These are phyloP conservation scores for Gallinago nigripennis DNA, from an alignment of 2,797 vertebrate genomes.

Conservation along the genomic window DNA sequence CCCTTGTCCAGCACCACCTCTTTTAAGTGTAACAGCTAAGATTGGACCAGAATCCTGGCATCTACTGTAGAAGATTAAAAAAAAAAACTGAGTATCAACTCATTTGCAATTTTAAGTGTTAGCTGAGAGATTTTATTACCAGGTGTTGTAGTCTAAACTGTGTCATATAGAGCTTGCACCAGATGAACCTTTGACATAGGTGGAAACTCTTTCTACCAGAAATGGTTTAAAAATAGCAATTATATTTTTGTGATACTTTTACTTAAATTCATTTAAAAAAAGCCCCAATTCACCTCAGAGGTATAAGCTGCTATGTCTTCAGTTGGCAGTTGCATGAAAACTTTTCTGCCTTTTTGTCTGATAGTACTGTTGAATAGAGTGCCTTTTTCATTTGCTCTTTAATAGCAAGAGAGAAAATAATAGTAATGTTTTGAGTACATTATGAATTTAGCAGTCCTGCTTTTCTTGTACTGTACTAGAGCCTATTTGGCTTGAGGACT, in stretches of 20 bases:
- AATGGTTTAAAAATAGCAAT: not conserved
- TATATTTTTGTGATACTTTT: not conserved
- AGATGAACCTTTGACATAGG: not conserved
- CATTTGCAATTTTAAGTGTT: not conserved
- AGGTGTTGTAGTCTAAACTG: not conserved
- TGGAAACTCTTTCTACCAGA: not conserved
- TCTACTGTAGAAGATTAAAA: not conserved
- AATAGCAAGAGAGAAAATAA: not conserved
- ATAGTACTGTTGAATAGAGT: not conserved
- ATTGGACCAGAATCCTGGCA: not conserved
- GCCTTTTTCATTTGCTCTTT: not conserved
- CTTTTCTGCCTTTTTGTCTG: not conserved
- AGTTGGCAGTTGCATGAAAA: not conserved
- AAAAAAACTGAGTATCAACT: not conserved
- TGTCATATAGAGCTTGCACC: not conserved
- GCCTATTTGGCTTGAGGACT: not conserved
- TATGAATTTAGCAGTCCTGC: not conserved
- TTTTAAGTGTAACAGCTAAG: not conserved
- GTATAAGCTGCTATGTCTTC: not conserved
- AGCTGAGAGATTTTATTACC: not conserved
- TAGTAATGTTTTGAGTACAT: not conserved
- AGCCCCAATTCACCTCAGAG: not conserved
- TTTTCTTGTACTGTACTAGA: not conserved
- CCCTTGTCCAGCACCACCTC: not conserved
- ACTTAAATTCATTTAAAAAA: not conserved